Base-by-base conservation (phyloP, 1,140 invertebrate genomes). In the Pantala flavescens region DNA sequence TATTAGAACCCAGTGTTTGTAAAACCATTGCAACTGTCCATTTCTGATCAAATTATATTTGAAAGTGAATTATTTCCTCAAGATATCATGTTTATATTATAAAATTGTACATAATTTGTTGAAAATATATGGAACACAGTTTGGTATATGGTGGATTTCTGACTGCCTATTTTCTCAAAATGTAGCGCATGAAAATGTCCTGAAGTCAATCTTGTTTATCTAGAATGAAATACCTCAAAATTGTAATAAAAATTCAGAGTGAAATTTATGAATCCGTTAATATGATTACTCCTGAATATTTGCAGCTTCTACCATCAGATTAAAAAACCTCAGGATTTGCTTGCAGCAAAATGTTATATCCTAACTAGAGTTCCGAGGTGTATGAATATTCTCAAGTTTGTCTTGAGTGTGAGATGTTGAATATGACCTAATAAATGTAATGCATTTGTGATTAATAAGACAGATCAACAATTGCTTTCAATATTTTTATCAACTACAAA, bases 41-140 rank as follows among this genome's bases (percentile, higher is more conserved):
- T 63, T 63, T 63, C 49, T 63, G 16, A 63, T 63, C 49, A 63
- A 63, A 63, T 63, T 63, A 63, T 63, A 63, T 63, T 63, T 63
- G 49, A 63, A 63, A 63, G n/a, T 36, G n/a, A 63, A 63, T 63
- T 63, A 63, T 63, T 63, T 63, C 49, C 49, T 63, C 49, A 63
- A 63, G n/a, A 63, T 63, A 63, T 63, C 49, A 16, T 63, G 49
- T 63, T 63, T 63, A 63, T 63, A 63, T 19, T 21, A 21, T 63
- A 21, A 63, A 63, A 63, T 21, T 63, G 49, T 63, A 63, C 49
- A 63, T 63, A 63, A 63, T 63, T 63, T 63, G 49, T 63, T 63
- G 49, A 63, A 63, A 63, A 63, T 63, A 63, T 63, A 63, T 63
- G n/a, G 49, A 63, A 63, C 49, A 63, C 49, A 63, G n/a, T 63